Base-by-base conservation (phyloP, 1,140 invertebrate species). In the Pseudomyrmex sp. region DNA sequence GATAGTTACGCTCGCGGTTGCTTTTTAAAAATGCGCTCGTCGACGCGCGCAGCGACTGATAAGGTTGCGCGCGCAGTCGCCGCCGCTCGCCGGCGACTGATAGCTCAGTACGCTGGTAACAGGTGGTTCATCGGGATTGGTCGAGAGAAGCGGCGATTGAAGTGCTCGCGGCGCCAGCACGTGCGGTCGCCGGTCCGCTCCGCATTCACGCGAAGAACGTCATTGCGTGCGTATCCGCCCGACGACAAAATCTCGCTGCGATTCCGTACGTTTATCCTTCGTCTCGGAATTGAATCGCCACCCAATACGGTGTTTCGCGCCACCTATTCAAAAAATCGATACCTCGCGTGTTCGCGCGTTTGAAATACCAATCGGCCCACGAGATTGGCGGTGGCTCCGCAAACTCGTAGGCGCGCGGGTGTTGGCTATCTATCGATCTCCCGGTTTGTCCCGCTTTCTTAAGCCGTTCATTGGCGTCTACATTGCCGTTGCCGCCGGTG, bases 61-160 rank as follows among this genome's bases (percentile, higher is more conserved):
- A 59, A 50, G 23, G 15, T 15, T 80, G 85, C 85, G 85, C 82
- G 85, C 85, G 86, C 82, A 85, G 2, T 50, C n/a, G n/a, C 18
- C 1, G 2, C 44, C 46, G 23, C 35, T 26, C 10, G 52, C 23
- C 69, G 5, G 5, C 15, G 12, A 52, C 69, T 61, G 23, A 58
- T 70, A 70, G 68, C 52, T 59, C 54, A 75, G 68, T 75, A 50
- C 73, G 85, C 79, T 89, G 77, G 85, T 93, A 93, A 93, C 92
- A 93, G 92, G 92, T 93, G 92, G 92, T 93, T 90, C 84, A 65
- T 83, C 79, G 77, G 86, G 89, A 91, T 93, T 93, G 92, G 92
- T 85, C 86, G 87, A 90, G 48, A 46, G 18, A 13, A 52, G 48
- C 54, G 58, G 50, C 66, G 83, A 20, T 65, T 76, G 56, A 56